Evolutionary conservation across 2,113 vertebrate species (phyloP).

Genomic region (Anarrhichthys ocellatus): DNA sequence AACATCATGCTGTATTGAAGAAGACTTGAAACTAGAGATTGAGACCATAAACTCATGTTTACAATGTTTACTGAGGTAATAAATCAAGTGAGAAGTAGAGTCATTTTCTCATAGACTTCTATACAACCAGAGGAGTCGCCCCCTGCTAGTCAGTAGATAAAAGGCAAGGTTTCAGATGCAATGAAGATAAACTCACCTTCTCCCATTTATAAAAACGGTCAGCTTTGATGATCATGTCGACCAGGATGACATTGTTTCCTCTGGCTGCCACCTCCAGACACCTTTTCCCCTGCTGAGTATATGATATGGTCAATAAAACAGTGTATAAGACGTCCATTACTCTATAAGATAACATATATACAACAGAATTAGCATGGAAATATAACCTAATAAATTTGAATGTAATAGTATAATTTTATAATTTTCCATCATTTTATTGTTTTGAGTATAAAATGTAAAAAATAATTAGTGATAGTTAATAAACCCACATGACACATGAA

Average conservation of each 20-base stretch:
- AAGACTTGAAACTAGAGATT: too few relatives aligned
- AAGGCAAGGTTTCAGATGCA: background rate
- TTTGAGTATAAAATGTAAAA: background rate
- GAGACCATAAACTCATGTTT: too few relatives aligned
- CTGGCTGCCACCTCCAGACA: constrained; percentile 89
- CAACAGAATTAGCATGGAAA: background rate
- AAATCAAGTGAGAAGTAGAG: too few relatives aligned
- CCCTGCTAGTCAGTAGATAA: background rate
- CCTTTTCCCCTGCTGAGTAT: constrained; percentile 89
- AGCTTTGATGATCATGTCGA: constrained; percentile 94
- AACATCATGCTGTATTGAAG: too few relatives aligned
- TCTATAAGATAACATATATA: background rate
- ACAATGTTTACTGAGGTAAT: too few relatives aligned
- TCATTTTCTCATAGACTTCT: too few relatives aligned
- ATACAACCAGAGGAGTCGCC: background rate
- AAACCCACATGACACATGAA: background rate
- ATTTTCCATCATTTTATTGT: too few relatives aligned
- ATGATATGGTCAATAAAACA: background rate
- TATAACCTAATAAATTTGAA: background rate
- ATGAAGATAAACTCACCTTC: constrained; percentile 78
- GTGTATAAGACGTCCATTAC: background rate
- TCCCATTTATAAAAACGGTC: constrained; percentile 91
- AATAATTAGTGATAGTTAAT: background rate
- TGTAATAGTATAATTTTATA: too few relatives aligned
- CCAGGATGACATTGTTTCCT: constrained; percentile 88